Evolutionary conservation across 2,113 vertebrate species (phyloP), one percentile per base, ranked within the genome.

Genomic region (Hippoglossus stenolepis): DNA sequence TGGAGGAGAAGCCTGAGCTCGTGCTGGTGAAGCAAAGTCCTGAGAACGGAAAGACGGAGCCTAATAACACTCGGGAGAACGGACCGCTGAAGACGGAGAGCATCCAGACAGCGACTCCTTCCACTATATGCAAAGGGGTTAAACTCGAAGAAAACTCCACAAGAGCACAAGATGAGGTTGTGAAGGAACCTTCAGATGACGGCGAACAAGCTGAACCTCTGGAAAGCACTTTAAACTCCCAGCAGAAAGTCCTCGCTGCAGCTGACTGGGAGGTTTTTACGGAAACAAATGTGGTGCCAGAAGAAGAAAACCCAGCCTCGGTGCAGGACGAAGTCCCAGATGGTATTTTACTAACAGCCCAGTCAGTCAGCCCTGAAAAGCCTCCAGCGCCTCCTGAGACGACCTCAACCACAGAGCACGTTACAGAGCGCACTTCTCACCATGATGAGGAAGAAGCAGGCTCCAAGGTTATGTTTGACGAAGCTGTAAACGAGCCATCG

Each of bases 11-110:
- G 5, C 31, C 21, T 0, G 75, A 76, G 40, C 68, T 4, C 17
- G n/a, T 26, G 57, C 53, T 35, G 26, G 21, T 28, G 69, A 76
- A 78, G 49, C 70, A 31, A 65, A 73, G 61, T 26, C 58, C 83
- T 12, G 66, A 83, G 53, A 77, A 38, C 0, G 69, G 20, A 20
- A 62, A 68, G 35, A 45, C n/a, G 0, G 69, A 84, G 58, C 53
- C 68, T 24, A 66, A 15, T 3, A 70, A 62, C 58, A 65, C 78
- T 77, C 86, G 71, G 73, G 81, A 87, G 80, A 91, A 92, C 49
- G 88, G 89, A 66, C 70, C 70, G 13, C 28, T 74, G 35, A 79
- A 77, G 40, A 79, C 61, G 28, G 80, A 74, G 47, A 35, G 14
- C n/a, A 1, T 20, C 31, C 68, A 77, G 24, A 64, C 71, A 1